Conservation (phyloP, 2,113 vertebrate genomes). For the Pipa parva region DNA sequence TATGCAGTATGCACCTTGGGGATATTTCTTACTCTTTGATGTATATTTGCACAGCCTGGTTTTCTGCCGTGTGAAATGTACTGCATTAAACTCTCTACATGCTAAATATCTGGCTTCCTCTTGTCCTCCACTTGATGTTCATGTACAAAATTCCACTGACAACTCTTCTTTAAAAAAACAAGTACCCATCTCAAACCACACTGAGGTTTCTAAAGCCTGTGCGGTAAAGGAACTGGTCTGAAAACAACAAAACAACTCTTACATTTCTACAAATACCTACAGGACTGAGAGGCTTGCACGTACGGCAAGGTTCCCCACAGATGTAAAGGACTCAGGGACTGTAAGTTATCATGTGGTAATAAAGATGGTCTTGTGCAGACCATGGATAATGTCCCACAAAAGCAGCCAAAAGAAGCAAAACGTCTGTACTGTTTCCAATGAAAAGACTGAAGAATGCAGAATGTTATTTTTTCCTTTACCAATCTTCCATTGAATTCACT, state of each 20-base stretch:
- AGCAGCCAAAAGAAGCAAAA: background rate
- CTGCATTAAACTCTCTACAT: too few relatives aligned
- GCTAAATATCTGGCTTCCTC: too few relatives aligned
- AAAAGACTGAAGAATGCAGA: background rate
- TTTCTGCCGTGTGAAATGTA: too few relatives aligned
- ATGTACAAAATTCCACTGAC: too few relatives aligned
- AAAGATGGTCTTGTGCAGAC: background rate
- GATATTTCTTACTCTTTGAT: too few relatives aligned
- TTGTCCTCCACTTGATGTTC: too few relatives aligned
- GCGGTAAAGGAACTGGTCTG: too few relatives aligned
- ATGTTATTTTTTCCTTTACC: conserved; percentile 3
- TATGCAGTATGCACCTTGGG: too few relatives aligned
- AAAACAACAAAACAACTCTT: background rate
- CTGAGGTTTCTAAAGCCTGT: too few relatives aligned
- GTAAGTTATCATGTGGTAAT: background rate
- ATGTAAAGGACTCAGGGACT: background rate
- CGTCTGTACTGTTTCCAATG: background rate
- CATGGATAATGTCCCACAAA: background rate
- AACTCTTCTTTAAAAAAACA: too few relatives aligned
- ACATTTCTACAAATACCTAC: background rate
- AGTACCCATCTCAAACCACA: too few relatives aligned
- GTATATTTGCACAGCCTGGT: too few relatives aligned
- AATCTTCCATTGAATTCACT: background rate
- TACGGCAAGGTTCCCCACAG: background rate
- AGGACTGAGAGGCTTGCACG: background rate